Evolutionary conservation across 2,888 invertebrate species (phyloP), one percentile per base, ranked within the genome.

Genomic region (Lithophane semibrunnea): DNA sequence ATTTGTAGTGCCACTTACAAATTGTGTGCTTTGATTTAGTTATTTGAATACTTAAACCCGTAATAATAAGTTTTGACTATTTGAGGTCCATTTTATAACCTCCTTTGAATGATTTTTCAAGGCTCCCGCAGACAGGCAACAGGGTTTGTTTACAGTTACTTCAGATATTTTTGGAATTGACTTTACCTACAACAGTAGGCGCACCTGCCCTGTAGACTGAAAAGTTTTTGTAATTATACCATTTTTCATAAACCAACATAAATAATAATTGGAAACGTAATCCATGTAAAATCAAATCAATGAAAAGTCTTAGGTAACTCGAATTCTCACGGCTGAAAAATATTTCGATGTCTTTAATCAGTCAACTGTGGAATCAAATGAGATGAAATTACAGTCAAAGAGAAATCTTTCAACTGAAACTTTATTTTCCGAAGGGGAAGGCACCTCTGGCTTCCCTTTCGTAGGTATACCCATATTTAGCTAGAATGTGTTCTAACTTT

Each of bases 331-430:
- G 29, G 1, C 7, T 63, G 12, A 73, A 73, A 63, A 0, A 42
- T 61, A 56, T 81, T 16, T 80, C 49, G 18, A 42, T 64, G 47
- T 47, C 73, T 73, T 42, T 47, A 64, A 61, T 77, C 68, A 65
- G 63, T 68, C 68, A 64, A 64, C 49, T 16, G 52, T 68, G 16
- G 76, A 82, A 77, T 82, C 37, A 3, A 75, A 58, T 75, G 10
- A 67, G 12, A 71, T 37, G 9, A 37, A 29, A 73, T 29, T 1
- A 61, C 24, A 37, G 37, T 58, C n/a, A 68, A 61, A 75, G 63
- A 4, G 29, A 75, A 64, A 68, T 44, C 21, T 37, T 47, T 75
- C 52, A 68, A 10, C 13, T 13, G 4, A 12, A 47, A 13, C 47
- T 47, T 4, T 37, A 5, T 37, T 37, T 37, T 37, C 5, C 37